phyloP scores from a whole-genome alignment of 2,113 vertebrate genomes.

The Zosterops pallidus region DNA sequence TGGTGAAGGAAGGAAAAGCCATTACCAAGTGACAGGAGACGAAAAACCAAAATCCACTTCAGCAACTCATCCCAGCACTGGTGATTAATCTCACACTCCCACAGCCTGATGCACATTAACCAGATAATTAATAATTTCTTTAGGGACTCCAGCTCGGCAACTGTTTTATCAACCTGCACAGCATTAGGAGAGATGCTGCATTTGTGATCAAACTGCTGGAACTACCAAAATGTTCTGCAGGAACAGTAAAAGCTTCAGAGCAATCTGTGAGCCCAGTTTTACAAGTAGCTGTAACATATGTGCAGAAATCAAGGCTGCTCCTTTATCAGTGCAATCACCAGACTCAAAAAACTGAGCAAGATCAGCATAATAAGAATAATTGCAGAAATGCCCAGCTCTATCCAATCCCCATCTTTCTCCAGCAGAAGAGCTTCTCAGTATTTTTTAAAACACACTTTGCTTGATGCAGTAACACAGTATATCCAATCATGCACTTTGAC shows the following conservation, averaged over 20 bases:
- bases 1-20: constrained; percentile 83
- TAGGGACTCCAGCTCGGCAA: constrained; percentile 86
- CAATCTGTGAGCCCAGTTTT: constrained; percentile 1
- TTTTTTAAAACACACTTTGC: background rate
- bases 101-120: constrained; percentile 96
- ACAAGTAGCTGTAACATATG: background rate
- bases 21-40: constrained; percentile 83
- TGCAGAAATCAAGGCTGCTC: background rate
- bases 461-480: background rate
- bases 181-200: constrained; percentile 66
- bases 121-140: constrained; percentile 99
- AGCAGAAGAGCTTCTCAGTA: background rate
- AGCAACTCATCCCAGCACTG: constrained; percentile 83
- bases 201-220: constrained; percentile 69
- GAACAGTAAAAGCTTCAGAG: constrained; percentile 33
- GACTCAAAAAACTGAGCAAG: background rate
- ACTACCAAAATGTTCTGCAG: constrained; percentile 30
- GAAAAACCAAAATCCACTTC: constrained; percentile 85
- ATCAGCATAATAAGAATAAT: constrained; percentile 16
- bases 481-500: background rate
- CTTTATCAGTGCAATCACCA: background rate
- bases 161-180: constrained; percentile 89
- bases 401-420: background rate
- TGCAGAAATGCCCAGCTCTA: background rate
- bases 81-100: constrained; percentile 96